Percentiles rank a stretch among this genome's conserved stretches.
Evolutionary conservation across 2,113 vertebrate species (phyloP).

Genomic region (Furnarius figulus): DNA sequence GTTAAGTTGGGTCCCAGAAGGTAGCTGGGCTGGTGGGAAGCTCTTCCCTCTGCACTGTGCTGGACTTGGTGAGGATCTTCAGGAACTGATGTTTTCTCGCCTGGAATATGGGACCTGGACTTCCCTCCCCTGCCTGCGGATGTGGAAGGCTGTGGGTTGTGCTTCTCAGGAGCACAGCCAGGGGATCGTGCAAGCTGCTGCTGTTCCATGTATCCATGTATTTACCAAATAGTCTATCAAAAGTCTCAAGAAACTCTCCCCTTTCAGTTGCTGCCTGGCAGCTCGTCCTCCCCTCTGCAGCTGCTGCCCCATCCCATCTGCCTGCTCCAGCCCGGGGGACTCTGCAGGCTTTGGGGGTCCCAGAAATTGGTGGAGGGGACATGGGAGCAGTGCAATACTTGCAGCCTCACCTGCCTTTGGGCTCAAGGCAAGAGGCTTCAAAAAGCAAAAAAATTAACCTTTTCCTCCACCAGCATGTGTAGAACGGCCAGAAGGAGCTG

Average conservation of each 20-base stretch:
- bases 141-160: neutral
- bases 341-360: neutral
- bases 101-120: neutral
- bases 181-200: conserved; percentile 1
- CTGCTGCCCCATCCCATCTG: neutral
- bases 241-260: neutral
- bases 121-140: neutral
- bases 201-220: neutral
- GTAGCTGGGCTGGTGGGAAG: neutral
- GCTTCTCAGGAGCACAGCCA: neutral
- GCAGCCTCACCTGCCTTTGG: neutral
- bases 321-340: neutral
- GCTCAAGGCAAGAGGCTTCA: neutral
- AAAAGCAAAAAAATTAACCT: neutral
- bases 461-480: accelerated
- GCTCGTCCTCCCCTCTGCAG: neutral
- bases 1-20: neutral
- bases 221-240: conserved; percentile 32
- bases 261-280: neutral
- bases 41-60: neutral
- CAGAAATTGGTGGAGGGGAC: neutral
- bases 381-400: neutral
- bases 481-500: neutral
- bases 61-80: neutral
- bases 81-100: neutral